Evolutionary conservation across 1,140 invertebrate genomes (phyloP).

Genomic region (Caenorhabditis brenneri): DNA sequence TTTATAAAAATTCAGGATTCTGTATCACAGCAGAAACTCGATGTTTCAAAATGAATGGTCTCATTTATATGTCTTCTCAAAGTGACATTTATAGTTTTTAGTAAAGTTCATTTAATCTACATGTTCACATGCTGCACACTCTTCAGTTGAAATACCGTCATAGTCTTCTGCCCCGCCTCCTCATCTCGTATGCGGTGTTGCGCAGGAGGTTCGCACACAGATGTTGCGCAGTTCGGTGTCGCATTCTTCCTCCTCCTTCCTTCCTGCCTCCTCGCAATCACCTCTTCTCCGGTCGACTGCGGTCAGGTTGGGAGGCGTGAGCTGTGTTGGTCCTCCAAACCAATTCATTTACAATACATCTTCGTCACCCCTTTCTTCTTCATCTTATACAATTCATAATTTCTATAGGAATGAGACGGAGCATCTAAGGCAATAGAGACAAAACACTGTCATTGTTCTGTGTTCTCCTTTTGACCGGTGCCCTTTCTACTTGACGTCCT

Average conservation of each 20-base stretch:
- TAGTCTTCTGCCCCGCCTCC: too few species aligned
- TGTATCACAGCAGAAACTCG: too few species aligned
- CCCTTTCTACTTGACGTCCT: not conserved
- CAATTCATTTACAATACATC: constrained; percentile 30
- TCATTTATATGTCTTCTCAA: too few species aligned
- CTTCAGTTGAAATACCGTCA: too few species aligned
- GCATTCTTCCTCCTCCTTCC: not conserved
- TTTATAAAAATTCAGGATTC: too few species aligned
- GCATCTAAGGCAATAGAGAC: not conserved
- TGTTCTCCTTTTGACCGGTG: not conserved
- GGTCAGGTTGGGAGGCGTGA: not conserved
- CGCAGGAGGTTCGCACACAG: constrained; percentile 8
- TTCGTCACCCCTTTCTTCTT: not conserved
- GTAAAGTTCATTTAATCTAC: too few species aligned
- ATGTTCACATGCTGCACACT: too few species aligned
- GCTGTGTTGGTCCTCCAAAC: not conserved
- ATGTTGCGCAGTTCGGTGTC: constrained; percentile 26
- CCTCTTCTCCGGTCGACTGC: constrained; percentile 36
- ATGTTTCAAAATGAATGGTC: too few species aligned
- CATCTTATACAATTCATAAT: not conserved
- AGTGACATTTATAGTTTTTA: too few species aligned
- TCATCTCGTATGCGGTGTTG: not conserved
- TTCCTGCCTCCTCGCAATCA: not conserved
- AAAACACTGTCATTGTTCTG: not conserved
- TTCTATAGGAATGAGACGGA: not conserved